Evolutionary conservation across 2,113 vertebrate genomes (phyloP), one percentile per base, ranked within the genome.

Genomic region (Platysteira castanea): DNA sequence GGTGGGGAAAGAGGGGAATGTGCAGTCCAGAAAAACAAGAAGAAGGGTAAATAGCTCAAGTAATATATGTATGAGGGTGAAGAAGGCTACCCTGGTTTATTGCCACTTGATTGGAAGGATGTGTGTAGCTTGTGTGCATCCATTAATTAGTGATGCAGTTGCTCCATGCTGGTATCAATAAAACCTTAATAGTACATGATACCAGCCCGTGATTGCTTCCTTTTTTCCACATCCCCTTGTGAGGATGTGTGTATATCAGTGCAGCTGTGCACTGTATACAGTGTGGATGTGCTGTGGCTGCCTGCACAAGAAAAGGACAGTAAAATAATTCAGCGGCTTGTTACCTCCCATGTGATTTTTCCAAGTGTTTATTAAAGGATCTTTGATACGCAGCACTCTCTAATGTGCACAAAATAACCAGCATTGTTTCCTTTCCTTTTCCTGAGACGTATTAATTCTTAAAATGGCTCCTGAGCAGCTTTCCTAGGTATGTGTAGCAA

Each of bases 391-490:
- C 75, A 88, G 60, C 39, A 18, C 59, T 67, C 73, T 69, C 47
- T 91, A 71, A 60, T 12, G 6, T 60, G 60, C 44, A 63, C 33
- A 74, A 67, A 90, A 85, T 73, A 84, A 37, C 44, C 17, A 5
- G 31, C 1, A 1, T 53, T 86, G 52, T 21, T 92, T 84, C 95
- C 57, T 93, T 94, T 91, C 61, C 87, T 77, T 95, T 95, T 96
- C 35, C 82, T 94, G 91, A 91, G 84, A 77, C 10, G 1, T 50
- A 22, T 7, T 95, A 70, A 68, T 94, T 90, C 87, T 83, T 97
- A 96, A 97, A 95, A 97, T 91, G 96, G 95, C 95, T 95, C 69
- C 93, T 93, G 90, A 92, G 50, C 82, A 87, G 53, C 93, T 89
- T 76, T 96, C 74, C 76, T 67, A 63, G 90, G 63, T 86, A 35